Percentiles rank a stretch among this genome's conserved stretches.
phyloP scores from a whole-genome alignment of 2,888 invertebrate genomes.

The Andricus quercusramuli region DNA sequence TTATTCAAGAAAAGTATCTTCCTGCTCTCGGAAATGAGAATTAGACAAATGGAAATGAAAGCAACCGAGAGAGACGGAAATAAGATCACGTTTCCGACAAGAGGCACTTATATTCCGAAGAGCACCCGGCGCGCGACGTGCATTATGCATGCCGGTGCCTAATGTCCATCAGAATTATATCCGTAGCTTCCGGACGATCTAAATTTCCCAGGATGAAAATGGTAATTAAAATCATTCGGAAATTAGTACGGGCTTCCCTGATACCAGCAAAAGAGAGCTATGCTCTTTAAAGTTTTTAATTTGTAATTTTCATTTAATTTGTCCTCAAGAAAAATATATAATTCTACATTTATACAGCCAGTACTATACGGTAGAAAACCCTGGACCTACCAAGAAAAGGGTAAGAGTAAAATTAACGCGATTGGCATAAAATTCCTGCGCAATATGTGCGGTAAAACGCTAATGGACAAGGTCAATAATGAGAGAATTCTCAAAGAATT shows the following conservation, averaged over 20 bases:
- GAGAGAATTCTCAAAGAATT: too few relatives aligned
- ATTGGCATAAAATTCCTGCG: too few relatives aligned
- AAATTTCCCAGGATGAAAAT: conserved; percentile 26
- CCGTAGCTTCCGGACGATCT: conserved; percentile 13
- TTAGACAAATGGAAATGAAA: conserved; percentile 40
- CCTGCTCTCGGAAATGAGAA: conserved; percentile 19
- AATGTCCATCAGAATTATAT: conserved; percentile 40
- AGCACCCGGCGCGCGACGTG: conserved; percentile 41
- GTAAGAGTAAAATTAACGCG: too few relatives aligned
- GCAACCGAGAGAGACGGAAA: conserved; percentile 38
- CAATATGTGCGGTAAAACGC: too few relatives aligned
- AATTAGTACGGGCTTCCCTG: conserved; percentile 21
- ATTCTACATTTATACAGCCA: too few relatives aligned
- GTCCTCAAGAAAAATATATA: not conserved
- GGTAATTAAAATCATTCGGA: conserved; percentile 21
- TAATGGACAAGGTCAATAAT: too few relatives aligned
- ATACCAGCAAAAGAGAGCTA: not conserved
- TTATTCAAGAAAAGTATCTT: conserved; percentile 11
- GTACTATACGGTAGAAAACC: too few relatives aligned
- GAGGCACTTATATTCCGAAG: conserved; percentile 38
- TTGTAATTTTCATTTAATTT: not conserved
- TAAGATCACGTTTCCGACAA: conserved; percentile 40
- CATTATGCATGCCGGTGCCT: conserved; percentile 39
- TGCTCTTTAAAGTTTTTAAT: conserved; percentile 11
- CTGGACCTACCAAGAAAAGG: too few relatives aligned